phyloP scores from a whole-genome alignment of 2,888 invertebrate genomes.

The Zaprionus obscuricornis region DNA sequence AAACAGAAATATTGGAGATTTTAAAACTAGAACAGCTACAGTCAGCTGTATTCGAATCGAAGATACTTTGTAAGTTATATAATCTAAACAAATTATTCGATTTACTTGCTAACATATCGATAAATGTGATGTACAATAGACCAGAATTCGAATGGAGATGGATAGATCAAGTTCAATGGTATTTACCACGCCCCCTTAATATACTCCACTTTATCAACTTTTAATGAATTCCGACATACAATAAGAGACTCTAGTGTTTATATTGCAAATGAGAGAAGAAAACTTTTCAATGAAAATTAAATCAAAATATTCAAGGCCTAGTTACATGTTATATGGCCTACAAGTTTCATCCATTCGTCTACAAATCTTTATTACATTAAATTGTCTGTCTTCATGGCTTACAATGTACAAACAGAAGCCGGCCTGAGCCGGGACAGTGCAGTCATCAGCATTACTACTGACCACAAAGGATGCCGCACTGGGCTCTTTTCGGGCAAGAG shows the following conservation, averaged over 20 bases:
- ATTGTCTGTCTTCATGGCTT: conserved; percentile 42
- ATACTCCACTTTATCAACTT: background rate
- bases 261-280: conserved; percentile 4
- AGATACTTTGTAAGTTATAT: too few relatives aligned
- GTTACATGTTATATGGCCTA: conserved; percentile 2
- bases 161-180: too few relatives aligned
- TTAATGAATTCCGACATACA: too few relatives aligned
- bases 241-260: background rate
- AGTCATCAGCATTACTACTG: conserved; percentile 13
- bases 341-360: background rate
- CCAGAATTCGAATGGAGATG: too few relatives aligned
- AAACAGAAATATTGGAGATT: too few relatives aligned
- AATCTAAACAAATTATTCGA: too few relatives aligned
- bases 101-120: too few relatives aligned
- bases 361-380: conserved; percentile 32
- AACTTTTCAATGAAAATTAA: conserved; percentile 15
- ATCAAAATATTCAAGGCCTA: conserved; percentile 6
- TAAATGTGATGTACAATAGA: too few relatives aligned
- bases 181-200: too few relatives aligned
- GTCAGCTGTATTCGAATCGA: too few relatives aligned
- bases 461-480: conserved; percentile 29
- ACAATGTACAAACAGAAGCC: too few relatives aligned
- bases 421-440: conserved; percentile 11
- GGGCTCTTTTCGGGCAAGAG: conserved; percentile 15
- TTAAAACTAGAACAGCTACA: too few relatives aligned